Evolutionary conservation across 2,888 invertebrate species (phyloP).

Genomic region (Hermaeophaga mercurialis): DNA sequence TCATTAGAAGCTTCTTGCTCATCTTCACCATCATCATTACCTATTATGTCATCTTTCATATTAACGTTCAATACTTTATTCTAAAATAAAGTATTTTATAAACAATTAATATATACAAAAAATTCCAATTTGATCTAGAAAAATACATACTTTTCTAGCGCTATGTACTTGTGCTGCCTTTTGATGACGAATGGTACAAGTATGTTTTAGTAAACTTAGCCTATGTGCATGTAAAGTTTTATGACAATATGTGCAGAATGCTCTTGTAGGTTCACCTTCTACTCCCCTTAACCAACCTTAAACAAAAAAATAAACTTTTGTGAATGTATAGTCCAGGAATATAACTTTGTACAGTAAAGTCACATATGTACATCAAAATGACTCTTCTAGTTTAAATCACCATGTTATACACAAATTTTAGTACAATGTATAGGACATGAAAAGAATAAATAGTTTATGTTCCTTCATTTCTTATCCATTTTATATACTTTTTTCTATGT

Average conservation of each 20-base stretch:
- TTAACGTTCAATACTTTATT: conserved; percentile 9
- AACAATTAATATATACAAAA: no score
- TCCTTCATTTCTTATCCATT: no score
- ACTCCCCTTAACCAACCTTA: conserved; percentile 64
- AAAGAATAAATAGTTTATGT: no score
- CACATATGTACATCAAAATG: no score
- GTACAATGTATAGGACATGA: no score
- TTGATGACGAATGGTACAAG: conserved; percentile 65
- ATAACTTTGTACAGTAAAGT: no score
- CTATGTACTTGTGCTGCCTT: conserved; percentile 54
- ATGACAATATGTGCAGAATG: conserved; percentile 63
- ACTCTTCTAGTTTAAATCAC: no score
- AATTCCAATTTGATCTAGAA: not conserved
- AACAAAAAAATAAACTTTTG: no score
- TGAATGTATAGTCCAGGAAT: no score
- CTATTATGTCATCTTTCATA: conserved; percentile 13
- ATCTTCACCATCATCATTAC: conserved; percentile 26
- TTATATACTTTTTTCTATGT: no score
- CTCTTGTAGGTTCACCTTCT: conserved; percentile 61
- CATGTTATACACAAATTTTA: no score
- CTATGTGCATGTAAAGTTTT: conserved; percentile 66
- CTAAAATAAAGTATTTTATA: conserved; percentile 7
- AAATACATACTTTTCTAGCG: conserved; percentile 32
- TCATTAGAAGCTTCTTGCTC: conserved; percentile 25
- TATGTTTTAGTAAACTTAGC: conserved; percentile 64